These are phyloP conservation scores for Scartelaos histophorus DNA, from an alignment of 2,113 vertebrate species.

Conservation along the genomic window DNA sequence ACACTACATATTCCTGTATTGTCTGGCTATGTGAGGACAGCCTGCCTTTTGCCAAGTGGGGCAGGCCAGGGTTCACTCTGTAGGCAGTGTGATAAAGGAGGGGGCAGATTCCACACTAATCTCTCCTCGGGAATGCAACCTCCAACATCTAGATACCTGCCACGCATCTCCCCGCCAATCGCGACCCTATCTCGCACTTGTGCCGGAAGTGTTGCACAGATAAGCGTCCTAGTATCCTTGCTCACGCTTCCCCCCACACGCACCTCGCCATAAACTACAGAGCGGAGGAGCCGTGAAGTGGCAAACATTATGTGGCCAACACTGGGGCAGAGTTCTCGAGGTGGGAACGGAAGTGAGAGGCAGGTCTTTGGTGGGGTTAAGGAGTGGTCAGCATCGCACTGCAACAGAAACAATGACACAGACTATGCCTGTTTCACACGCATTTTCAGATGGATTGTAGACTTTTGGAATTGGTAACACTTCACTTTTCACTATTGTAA, in stretches of 20 bases:
- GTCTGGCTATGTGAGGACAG: background rate
- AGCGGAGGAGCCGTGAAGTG: slow-evolving; percentile 1
- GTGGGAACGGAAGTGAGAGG: slow-evolving; percentile 13
- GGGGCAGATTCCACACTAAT: slow-evolving; percentile 67
- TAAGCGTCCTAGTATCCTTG: slow-evolving; percentile 35
- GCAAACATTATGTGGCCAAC: background rate
- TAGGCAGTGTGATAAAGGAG: slow-evolving; percentile 52
- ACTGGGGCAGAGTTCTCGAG: slow-evolving; percentile 4
- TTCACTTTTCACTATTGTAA: no score
- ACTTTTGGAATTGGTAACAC: background rate
- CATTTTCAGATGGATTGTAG: background rate
- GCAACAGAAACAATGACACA: slow-evolving; percentile 55
- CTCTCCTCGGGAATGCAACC: slow-evolving; percentile 56
- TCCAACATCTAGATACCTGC: slow-evolving; percentile 62
- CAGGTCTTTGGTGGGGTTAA: slow-evolving; percentile 33
- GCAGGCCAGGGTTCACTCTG: slow-evolving; percentile 52
- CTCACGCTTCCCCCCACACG: slow-evolving; percentile 14
- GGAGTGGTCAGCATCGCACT: slow-evolving; percentile 56
- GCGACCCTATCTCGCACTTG: slow-evolving; percentile 30
- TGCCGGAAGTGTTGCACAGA: slow-evolving; percentile 48
- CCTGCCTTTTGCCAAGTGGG: slow-evolving; percentile 47
- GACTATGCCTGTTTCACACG: background rate
- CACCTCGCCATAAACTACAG: slow-evolving; percentile 35
- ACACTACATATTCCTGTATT: background rate
- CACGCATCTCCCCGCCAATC: slow-evolving; percentile 60